Evolutionary conservation across 2,888 invertebrate genomes (phyloP).

Genomic region (Hermaeophaga mercurialis): DNA sequence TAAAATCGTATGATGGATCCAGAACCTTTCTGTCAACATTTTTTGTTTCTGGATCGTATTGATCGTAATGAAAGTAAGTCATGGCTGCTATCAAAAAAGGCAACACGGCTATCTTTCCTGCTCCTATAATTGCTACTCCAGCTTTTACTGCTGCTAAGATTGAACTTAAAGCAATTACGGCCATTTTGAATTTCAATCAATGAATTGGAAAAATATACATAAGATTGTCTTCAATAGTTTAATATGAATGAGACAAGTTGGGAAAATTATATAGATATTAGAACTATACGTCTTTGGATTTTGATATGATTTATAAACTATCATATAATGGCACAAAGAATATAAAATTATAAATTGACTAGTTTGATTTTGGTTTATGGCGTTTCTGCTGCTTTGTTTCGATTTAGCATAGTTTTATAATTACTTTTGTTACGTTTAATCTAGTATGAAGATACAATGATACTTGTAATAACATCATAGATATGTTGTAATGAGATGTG

Average conservation of each 20-base stretch:
- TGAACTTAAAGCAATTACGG: conserved; percentile 53
- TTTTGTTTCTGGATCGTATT: conserved; percentile 82
- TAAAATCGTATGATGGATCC: conserved; percentile 78
- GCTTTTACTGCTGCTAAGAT: conserved; percentile 70
- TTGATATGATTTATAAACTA: too few relatives aligned
- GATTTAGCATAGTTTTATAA: conserved; percentile 22
- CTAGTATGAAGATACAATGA: conserved; percentile 18
- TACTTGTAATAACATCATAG: conserved; percentile 9
- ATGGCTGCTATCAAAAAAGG: conserved; percentile 77
- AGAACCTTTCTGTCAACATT: conserved; percentile 65
- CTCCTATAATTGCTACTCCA: conserved; percentile 71
- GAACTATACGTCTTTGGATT: too few relatives aligned
- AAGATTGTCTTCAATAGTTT: too few relatives aligned
- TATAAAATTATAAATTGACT: conserved; percentile 7
- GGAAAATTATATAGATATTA: too few relatives aligned
- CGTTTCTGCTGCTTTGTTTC: background rate
- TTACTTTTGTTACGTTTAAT: conserved; percentile 16
- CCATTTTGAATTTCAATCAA: too few relatives aligned
- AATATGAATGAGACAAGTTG: too few relatives aligned
- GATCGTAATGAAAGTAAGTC: conserved; percentile 83
- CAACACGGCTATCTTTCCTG: conserved; percentile 74
- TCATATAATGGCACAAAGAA: conserved; percentile 16
- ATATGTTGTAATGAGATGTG: conserved; percentile 1
- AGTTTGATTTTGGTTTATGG: conserved; percentile 5
- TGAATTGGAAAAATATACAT: too few relatives aligned